Percentiles rank a stretch among this genome's conserved stretches.
These are phyloP conservation scores for Sebastes itinus DNA, from an alignment of 2,797 vertebrate species.

Conservation along the genomic window DNA sequence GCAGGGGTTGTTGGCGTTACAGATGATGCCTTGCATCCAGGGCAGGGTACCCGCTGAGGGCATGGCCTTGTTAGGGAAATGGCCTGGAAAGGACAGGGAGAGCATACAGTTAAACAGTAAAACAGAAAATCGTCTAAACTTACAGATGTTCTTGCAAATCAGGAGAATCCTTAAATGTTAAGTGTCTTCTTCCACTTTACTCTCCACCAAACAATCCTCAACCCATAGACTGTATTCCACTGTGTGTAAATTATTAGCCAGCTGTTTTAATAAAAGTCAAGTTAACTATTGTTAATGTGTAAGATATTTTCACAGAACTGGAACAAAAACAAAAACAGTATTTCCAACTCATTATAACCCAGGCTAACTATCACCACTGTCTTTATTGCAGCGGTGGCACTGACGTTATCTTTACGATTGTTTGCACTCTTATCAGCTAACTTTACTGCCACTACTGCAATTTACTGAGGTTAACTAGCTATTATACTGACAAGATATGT, in stretches of 20 bases:
- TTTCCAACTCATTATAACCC: neutral
- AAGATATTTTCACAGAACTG: neutral
- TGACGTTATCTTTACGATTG: constrained; percentile 33
- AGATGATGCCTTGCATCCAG: constrained; percentile 98
- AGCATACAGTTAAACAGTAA: neutral
- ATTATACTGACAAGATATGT: constrained; percentile 19
- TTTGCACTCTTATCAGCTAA: constrained; percentile 26
- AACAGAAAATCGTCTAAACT: no score
- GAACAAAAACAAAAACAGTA: neutral
- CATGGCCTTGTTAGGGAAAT: constrained; percentile 99
- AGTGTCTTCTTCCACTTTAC: neutral
- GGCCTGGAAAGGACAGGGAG: constrained; percentile 81
- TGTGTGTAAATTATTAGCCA: neutral
- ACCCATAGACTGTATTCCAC: neutral
- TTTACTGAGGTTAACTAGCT: constrained; percentile 1
- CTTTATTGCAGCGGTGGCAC: neutral
- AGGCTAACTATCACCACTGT: neutral
- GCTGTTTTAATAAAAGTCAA: neutral
- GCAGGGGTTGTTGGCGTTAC: constrained; percentile 98
- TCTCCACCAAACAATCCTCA: neutral
- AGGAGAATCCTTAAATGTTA: neutral
- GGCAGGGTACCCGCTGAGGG: constrained; percentile 96
- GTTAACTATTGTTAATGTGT: neutral
- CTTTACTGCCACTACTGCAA: constrained; percentile 7
- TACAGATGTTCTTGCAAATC: neutral